Percentiles rank a stretch among this genome's conserved stretches.
Conservation (phyloP, 2,888 invertebrate species). For the Tiphia femorata region DNA sequence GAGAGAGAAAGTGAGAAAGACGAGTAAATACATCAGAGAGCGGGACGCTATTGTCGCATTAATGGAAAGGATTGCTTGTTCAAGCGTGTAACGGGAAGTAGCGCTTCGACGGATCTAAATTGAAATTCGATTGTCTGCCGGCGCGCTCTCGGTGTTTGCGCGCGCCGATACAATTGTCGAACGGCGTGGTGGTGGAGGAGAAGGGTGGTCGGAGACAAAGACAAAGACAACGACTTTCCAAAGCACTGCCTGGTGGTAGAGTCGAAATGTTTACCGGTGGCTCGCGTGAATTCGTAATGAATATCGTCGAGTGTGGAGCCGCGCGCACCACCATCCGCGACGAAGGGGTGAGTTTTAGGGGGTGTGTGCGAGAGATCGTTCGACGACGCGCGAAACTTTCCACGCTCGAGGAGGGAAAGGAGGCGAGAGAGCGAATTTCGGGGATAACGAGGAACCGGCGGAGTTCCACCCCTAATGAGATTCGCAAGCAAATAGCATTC, state of each 20-base stretch:
- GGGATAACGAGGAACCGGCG: conserved; percentile 34
- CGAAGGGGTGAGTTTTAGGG: background rate
- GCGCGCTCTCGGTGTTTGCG: conserved; percentile 49
- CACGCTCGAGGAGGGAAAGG: conserved; percentile 12
- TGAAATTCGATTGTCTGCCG: conserved; percentile 65
- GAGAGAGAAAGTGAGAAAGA: conserved; percentile 36
- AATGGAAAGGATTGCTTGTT: conserved; percentile 67
- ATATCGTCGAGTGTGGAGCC: conserved; percentile 15
- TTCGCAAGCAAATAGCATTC: conserved; percentile 20
- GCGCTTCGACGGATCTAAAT: conserved; percentile 62
- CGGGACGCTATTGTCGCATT: conserved; percentile 63
- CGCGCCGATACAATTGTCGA: conserved; percentile 42
- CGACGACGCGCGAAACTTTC: conserved; percentile 21
- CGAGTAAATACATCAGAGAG: conserved; percentile 58
- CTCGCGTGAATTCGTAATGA: conserved; percentile 44
- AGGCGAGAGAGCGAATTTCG: conserved; percentile 15
- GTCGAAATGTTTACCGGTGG: conserved; percentile 35
- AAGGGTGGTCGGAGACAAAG: conserved; percentile 35
- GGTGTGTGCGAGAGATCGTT: conserved; percentile 23
- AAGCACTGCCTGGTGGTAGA: conserved; percentile 11
- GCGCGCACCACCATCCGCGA: too few relatives aligned
- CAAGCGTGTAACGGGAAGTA: conserved; percentile 56
- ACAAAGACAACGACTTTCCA: conserved; percentile 29
- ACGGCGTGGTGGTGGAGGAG: conserved; percentile 15
- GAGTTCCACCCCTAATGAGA: conserved; percentile 38